Base-by-base conservation (phyloP, 30 jellyfish, hydroid and myxozoan genomes). In the Chrysaora quinquecirrha region DNA sequence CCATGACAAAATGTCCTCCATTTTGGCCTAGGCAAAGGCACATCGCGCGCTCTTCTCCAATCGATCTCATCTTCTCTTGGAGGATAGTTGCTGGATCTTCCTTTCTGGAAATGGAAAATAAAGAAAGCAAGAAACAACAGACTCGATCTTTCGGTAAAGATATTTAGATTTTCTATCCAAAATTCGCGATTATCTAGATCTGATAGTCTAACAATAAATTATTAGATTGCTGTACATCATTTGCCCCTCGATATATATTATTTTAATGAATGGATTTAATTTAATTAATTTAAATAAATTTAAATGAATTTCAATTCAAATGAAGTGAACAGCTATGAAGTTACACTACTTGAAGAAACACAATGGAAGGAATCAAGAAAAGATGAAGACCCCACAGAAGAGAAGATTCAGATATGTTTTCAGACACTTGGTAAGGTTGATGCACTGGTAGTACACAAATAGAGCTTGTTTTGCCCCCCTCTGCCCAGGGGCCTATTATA, bases 241-340 rank as follows among this genome's bases (percentile, higher is more conserved):
- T n/a, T n/a, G n/a, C n/a, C n/a, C n/a, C n/a, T n/a, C n/a, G n/a
- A n/a, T n/a, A n/a, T n/a, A n/a, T n/a, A n/a, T n/a, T n/a, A n/a
- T n/a, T n/a, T n/a, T n/a, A n/a, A n/a, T n/a, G n/a, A n/a, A n/a
- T n/a, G n/a, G n/a, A n/a, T n/a, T n/a, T n/a, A n/a, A n/a, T n/a
- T n/a, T n/a, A n/a, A n/a, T n/a, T n/a, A n/a, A n/a, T n/a, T n/a
- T n/a, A n/a, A n/a, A n/a, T n/a, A n/a, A n/a, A n/a, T n/a, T n/a
- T n/a, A n/a, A n/a, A n/a, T n/a, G n/a, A n/a, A n/a, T 38, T 52
- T 52, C 25, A 3, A 4, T 52, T 20, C 19, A 3, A 52, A 10
- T 52, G 27, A 16, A 82, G 92, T 70, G 50, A 82, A 82, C 46
- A 73, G 38, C 10, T 82, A 82, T 69, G 79, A 82, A 58, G 85